Evolutionary conservation across 2,888 invertebrate species (phyloP), one percentile per base, ranked within the genome.

Genomic region (Philaethria dido): DNA sequence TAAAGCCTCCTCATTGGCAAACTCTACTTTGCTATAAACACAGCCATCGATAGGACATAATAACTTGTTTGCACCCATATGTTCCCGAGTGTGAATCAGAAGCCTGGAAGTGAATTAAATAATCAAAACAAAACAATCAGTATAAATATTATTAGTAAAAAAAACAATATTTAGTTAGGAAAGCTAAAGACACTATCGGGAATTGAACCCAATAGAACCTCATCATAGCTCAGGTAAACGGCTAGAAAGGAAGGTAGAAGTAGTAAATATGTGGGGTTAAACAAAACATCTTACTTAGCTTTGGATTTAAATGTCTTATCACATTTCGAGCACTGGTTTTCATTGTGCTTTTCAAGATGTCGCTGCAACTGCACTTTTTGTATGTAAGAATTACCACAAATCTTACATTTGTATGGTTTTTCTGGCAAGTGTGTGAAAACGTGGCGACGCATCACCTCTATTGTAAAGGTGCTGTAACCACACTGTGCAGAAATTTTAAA

Each of bases 361-460:
- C 96, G 95, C 72, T 95, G 94, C 42, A 98, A 88, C 80, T 97
- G 97, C 8, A 95, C 94, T 11, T 96, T 95, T 85, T 97, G 98
- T 67, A 98, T 98, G 84, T 97, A 98, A n/a, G 96, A 94, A 81
- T 95, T 95, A 11, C 94, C 94, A 80, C 98, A 98, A 75, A 94
- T 92, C 50, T 92, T 83, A 80, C 96, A 97, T 77, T 88, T 88
- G 82, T 86, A 86, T 3, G 92, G 92, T 76, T 92, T 92, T 11
- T 89, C 80, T 6, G 71, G 48, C 11, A 87, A 83, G 79, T 96
- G 96, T 0, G 95, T 95, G 73, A 95, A 92, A 77, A 95, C 93
- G 81, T 96, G 96, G 2, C 96, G 94, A 74, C 96, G 96, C 74
- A 96, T 89, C 66, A 97, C 97, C 82, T 97, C 97, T 76, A 97